Percentiles rank a stretch among this genome's conserved stretches.
Conservation (phyloP, 1,140 invertebrate species). For the Drosophila auraria region DNA sequence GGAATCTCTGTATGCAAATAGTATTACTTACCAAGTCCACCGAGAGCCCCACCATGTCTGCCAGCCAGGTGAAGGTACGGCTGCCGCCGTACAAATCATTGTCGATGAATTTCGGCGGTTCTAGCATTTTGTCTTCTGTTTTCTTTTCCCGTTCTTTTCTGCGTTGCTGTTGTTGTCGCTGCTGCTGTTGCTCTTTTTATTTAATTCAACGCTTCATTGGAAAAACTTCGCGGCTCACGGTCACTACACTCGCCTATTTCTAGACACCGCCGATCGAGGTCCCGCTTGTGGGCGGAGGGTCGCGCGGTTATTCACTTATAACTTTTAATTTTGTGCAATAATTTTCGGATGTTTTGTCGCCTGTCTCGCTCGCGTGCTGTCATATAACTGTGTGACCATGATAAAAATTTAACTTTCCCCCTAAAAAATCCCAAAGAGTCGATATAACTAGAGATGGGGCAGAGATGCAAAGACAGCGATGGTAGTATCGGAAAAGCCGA, state of each 20-base stretch:
- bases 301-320: constrained; percentile 39
- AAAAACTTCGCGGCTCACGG: constrained; percentile 45
- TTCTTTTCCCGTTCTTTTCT: constrained; percentile 33
- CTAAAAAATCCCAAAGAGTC: no score
- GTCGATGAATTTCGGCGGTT: constrained; percentile 75
- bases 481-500: no score
- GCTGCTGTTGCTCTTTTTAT: constrained; percentile 25
- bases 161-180: constrained; percentile 10
- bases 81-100: constrained; percentile 87
- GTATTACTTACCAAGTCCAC: constrained; percentile 88
- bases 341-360: constrained; percentile 39
- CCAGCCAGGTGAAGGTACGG: constrained; percentile 87
- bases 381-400: constrained; percentile 5
- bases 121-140: constrained; percentile 69
- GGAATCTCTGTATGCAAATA: background rate
- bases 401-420: no score
- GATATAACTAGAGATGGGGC: background rate
- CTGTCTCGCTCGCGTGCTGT: constrained; percentile 21
- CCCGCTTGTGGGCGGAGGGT: background rate
- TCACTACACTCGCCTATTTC: constrained; percentile 9
- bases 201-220: constrained; percentile 58
- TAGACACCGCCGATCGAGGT: constrained; percentile 17
- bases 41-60: constrained; percentile 87
- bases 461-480: background rate
- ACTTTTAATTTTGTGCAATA: constrained; percentile 61